Evolutionary conservation across 2,888 invertebrate genomes (phyloP).

Genomic region (Leucania comma): DNA sequence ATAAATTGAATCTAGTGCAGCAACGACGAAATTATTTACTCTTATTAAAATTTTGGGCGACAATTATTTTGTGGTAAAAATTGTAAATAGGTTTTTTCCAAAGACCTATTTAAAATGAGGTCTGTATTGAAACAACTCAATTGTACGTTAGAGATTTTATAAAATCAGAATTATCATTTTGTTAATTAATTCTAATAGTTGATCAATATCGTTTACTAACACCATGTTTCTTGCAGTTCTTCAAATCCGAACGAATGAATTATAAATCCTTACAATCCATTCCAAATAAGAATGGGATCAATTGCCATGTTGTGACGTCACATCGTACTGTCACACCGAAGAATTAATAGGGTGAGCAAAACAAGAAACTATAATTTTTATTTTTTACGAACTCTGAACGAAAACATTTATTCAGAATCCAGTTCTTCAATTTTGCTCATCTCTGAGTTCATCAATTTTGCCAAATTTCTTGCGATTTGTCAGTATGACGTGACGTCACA

Average conservation of each 20-base stretch:
- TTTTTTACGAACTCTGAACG: too few species aligned
- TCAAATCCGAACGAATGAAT: background rate
- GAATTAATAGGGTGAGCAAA: too few species aligned
- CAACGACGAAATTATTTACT: slow-evolving; percentile 29
- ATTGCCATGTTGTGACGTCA: too few species aligned
- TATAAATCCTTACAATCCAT: too few species aligned
- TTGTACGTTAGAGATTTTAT: slow-evolving; percentile 8
- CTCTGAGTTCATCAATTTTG: too few species aligned
- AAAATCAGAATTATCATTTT: background rate
- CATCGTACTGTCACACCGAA: too few species aligned
- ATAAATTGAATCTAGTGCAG: slow-evolving; percentile 37
- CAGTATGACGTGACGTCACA: too few species aligned
- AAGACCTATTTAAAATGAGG: background rate
- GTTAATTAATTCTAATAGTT: background rate
- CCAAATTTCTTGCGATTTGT: too few species aligned
- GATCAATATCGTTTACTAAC: background rate
- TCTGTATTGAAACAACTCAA: slow-evolving; percentile 1
- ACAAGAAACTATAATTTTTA: too few species aligned
- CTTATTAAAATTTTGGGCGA: slow-evolving; percentile 26
- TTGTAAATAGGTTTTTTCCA: background rate
- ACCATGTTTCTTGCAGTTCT: background rate
- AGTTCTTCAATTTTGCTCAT: too few species aligned
- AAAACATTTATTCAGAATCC: too few species aligned
- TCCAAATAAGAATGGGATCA: too few species aligned
- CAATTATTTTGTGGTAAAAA: slow-evolving; percentile 27